These are phyloP conservation scores for Fulica atra DNA, from an alignment of 2,113 vertebrate genomes.

Conservation along the genomic window DNA sequence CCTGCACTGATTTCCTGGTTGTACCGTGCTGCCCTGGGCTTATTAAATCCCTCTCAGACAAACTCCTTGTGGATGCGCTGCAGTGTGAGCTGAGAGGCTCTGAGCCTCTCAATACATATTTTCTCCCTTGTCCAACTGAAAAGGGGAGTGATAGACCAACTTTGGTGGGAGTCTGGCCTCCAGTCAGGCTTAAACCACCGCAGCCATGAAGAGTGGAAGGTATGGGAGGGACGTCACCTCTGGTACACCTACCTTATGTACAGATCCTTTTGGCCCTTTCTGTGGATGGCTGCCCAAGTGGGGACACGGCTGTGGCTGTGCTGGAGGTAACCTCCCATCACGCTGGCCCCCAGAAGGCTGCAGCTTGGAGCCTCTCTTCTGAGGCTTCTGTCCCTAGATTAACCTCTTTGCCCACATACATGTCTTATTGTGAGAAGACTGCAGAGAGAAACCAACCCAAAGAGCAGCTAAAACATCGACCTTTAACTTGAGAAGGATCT, in stretches of 20 bases:
- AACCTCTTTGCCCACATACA: accelerated
- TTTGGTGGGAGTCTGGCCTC: too few relatives aligned
- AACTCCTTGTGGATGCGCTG: accelerated
- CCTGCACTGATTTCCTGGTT: not conserved
- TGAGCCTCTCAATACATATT: not conserved
- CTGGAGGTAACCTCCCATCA: not conserved
- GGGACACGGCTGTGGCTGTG: accelerated
- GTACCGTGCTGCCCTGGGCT: not conserved
- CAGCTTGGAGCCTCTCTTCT: not conserved
- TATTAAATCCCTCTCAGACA: not conserved
- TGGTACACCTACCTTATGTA: not conserved
- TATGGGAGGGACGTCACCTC: not conserved
- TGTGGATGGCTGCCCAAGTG: accelerated
- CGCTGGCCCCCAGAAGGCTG: not conserved
- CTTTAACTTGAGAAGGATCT: not conserved
- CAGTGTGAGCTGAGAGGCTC: not conserved
- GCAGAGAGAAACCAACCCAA: not conserved
- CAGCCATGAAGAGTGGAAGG: not conserved
- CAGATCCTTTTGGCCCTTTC: not conserved
- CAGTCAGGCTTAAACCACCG: too few relatives aligned
- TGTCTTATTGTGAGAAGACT: not conserved
- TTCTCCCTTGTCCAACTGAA: too few relatives aligned
- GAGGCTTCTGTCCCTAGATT: not conserved
- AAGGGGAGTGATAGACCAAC: too few relatives aligned
- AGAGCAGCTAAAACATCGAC: not conserved